Conservation (phyloP, 2,888 invertebrate genomes). For the Druceiella hillmani region DNA sequence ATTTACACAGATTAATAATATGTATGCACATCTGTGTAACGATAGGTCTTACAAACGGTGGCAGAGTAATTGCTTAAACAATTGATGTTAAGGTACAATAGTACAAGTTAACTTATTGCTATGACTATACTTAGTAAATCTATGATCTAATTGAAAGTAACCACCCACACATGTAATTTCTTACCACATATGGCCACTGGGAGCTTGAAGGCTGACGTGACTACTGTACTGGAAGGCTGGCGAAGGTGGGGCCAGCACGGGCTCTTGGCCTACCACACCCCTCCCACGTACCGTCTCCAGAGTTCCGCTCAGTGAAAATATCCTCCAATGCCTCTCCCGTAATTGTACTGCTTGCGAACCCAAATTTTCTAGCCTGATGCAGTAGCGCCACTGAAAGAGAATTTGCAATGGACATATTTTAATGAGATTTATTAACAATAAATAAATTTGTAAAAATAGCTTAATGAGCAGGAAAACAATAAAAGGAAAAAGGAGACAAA, state of each 20-base stretch:
- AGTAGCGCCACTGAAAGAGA: slow-evolving; percentile 89
- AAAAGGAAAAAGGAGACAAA: too few relatives aligned
- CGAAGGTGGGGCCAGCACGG: slow-evolving; percentile 76
- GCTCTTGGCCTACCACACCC: slow-evolving; percentile 98
- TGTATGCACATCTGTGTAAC: too few relatives aligned
- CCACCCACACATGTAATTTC: too few relatives aligned
- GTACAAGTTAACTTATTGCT: too few relatives aligned
- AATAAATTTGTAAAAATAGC: too few relatives aligned
- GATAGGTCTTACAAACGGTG: too few relatives aligned
- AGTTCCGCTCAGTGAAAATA: slow-evolving; percentile 90
- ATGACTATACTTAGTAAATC: too few relatives aligned
- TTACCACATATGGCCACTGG: slow-evolving; percentile 97
- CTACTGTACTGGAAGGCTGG: slow-evolving; percentile 98
- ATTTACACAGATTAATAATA: too few relatives aligned
- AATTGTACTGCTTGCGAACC: slow-evolving; percentile 86
- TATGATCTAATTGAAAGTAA: too few relatives aligned
- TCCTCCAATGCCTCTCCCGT: slow-evolving; percentile 96
- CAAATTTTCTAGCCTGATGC: slow-evolving; percentile 93
- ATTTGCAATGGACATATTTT: slow-evolving; percentile 7
- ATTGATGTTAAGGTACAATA: too few relatives aligned
- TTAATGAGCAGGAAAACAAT: too few relatives aligned
- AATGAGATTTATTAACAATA: slow-evolving; percentile 10
- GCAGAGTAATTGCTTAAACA: too few relatives aligned
- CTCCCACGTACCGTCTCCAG: slow-evolving; percentile 91
- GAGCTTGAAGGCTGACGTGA: slow-evolving; percentile 94